phyloP scores from a whole-genome alignment of 1,140 invertebrate species.

The Asbolus verrucosus region DNA sequence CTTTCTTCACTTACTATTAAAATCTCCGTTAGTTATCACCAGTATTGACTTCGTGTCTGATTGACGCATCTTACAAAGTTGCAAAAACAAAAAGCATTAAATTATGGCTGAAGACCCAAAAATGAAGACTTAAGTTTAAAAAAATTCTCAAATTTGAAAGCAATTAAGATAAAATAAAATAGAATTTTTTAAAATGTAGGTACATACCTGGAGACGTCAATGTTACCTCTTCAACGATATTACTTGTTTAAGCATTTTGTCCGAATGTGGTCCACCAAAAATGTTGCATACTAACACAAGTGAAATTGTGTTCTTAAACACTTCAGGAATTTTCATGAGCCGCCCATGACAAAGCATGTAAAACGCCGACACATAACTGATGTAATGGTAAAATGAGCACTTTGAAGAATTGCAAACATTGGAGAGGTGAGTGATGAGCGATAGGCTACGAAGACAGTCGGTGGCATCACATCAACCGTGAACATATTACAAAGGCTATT shows the following conservation, averaged over 20 bases:
- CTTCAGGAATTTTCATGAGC: no score
- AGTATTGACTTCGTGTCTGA: no score
- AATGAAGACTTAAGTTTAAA: no score
- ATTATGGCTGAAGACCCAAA: no score
- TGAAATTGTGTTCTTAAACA: not conserved
- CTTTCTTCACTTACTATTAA: conserved; percentile 5
- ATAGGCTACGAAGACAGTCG: conserved; percentile 13
- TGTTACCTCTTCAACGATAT: conserved; percentile 1
- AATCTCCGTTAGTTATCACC: conserved; percentile 31
- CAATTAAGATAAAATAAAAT: no score
- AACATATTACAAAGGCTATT: conserved; percentile 9
- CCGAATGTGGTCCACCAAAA: not conserved
- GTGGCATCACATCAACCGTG: conserved; percentile 18
- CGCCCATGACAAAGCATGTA: not conserved
- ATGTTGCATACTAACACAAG: conserved; percentile 4
- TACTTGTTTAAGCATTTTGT: not conserved
- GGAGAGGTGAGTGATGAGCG: conserved; percentile 26
- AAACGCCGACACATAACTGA: conserved; percentile 20
- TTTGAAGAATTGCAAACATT: conserved; percentile 28
- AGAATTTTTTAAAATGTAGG: no score
- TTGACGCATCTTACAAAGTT: no score
- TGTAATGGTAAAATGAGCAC: conserved; percentile 25
- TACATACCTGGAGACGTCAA: no score
- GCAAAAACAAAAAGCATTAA: no score
- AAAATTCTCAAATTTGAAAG: no score